Percentiles rank a stretch among this genome's conserved stretches.
Evolutionary conservation across 2,113 vertebrate species (phyloP).

Genomic region (Crypturellus undulatus): DNA sequence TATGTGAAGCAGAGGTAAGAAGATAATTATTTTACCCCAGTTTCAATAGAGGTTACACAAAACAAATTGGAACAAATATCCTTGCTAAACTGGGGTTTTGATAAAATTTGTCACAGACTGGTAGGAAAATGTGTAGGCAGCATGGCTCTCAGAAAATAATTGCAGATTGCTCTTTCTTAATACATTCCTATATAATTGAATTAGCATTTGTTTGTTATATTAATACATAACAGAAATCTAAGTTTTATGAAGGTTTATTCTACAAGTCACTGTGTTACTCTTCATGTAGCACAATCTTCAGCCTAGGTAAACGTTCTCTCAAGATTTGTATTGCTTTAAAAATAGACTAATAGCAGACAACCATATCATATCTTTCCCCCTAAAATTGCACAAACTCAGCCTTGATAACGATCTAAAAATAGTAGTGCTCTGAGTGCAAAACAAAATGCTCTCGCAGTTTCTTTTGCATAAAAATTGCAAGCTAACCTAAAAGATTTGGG

Average conservation of each 20-base stretch:
- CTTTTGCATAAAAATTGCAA: background rate
- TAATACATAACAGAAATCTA: background rate
- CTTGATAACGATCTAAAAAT: background rate
- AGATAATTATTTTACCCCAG: background rate
- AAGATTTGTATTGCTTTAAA: conserved; percentile 7
- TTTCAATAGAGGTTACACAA: background rate
- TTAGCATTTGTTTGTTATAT: background rate
- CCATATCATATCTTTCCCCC: background rate
- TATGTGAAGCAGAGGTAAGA: background rate
- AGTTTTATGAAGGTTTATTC: background rate
- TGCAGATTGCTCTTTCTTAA: background rate
- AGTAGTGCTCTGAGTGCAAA: background rate
- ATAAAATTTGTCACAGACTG: background rate
- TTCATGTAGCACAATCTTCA: background rate
- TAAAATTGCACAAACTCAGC: background rate
- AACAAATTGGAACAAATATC: background rate
- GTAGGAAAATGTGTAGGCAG: background rate
- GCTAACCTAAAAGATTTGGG: background rate
- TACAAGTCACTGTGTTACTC: background rate
- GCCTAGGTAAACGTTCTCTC: background rate
- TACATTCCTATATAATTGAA: conserved; percentile 20
- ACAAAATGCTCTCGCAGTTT: background rate
- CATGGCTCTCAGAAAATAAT: background rate
- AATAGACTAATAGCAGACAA: background rate
- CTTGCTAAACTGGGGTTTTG: background rate